Base-by-base conservation (phyloP, 2,797 vertebrate species). In the Zonotrichia albicollis region DNA sequence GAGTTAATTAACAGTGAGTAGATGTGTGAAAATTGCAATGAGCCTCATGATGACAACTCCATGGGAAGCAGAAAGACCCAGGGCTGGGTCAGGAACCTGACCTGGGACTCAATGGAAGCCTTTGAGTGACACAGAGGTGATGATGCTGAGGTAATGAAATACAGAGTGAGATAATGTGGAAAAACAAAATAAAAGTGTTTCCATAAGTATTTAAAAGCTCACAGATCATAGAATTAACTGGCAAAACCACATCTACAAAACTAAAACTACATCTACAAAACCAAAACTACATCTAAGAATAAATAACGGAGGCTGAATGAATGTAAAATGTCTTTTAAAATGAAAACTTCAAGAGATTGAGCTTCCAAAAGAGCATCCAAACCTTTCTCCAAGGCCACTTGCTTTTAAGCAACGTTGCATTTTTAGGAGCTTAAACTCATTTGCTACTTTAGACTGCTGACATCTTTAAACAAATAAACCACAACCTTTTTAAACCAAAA, bases 1-100 rank as follows among this genome's bases (percentile, higher is more conserved):
- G 75, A 93, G 43, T 95, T 80, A 79, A 93, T 83, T 75, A 89
- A 50, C 54, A 94, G 51, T 26, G 40, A 75, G 38, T 43, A 79
- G 82, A 85, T 77, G 16, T 68, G 60, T 72, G 74, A 29, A 75
- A 87, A 86, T 65, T 36, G 61, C 71, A 83, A 78, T 36, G 12
- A 92, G 66, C 62, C 75, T 92, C 65, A 30, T 16, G 34, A 50
- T 60, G 50, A 74, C 11, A 75, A 14, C 36, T 72, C 75, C 3
- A 3, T 13, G 50, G 83, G 51, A 70, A 74, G 77, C 38, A 72
- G 2, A 14, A 54, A 30, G 64, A 86, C 43, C 29, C 66, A 66
- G 48, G 42, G 36, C 32, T 72, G 75, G 62, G 83, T 74, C 85
- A 51, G 7, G 18, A 36, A 32, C 40, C 60, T 83, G 65, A 21